Conservation (phyloP, 2,888 invertebrate genomes). For the Dione juno region DNA sequence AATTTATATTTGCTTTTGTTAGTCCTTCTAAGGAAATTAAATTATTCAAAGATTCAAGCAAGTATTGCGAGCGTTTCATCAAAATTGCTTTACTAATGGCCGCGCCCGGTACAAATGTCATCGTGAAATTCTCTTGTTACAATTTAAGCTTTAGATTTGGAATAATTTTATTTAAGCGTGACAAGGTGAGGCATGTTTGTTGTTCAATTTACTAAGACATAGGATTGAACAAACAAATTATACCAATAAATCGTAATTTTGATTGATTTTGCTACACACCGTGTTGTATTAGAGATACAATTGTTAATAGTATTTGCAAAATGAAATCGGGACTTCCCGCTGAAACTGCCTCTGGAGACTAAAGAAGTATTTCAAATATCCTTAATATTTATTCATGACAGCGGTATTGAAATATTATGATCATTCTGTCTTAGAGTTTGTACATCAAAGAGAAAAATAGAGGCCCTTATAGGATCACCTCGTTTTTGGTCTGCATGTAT, state of each 20-base stretch:
- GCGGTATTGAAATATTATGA: no score
- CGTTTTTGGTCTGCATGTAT: no score
- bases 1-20: constrained; percentile 28
- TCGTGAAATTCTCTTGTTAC: constrained; percentile 20
- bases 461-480: no score
- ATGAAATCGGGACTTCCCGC: background rate
- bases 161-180: constrained; percentile 23
- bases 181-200: constrained; percentile 21
- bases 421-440: no score
- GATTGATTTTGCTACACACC: background rate
- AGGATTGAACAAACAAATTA: constrained; percentile 6
- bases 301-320: background rate
- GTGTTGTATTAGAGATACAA: background rate
- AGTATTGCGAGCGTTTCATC: constrained; percentile 50
- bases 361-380: background rate
- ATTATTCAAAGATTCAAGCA: constrained; percentile 55
- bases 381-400: background rate
- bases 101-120: constrained; percentile 27
- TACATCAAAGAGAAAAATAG: no score
- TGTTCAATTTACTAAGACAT: constrained; percentile 22
- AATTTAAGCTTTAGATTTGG: constrained; percentile 30
- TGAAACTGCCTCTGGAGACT: background rate
- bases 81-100: constrained; percentile 52
- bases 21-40: constrained; percentile 56
- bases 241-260: constrained; percentile 13